Evolutionary conservation across 2,113 vertebrate species (phyloP).

Genomic region (Carlito syrichta): DNA sequence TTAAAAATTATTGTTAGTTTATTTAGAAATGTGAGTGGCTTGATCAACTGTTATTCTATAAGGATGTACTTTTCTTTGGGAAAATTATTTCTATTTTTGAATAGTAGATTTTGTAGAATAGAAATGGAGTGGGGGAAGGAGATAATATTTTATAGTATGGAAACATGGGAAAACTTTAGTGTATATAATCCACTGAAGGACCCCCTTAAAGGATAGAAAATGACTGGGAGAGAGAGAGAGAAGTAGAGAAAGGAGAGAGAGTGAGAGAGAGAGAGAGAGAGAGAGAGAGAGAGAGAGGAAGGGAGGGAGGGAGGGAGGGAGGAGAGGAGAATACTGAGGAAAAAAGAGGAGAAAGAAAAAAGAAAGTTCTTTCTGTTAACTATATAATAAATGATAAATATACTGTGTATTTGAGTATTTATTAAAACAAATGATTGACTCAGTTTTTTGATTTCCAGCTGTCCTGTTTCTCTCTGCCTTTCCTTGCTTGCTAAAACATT

Average conservation of each 20-base stretch:
- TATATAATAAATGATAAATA: background rate
- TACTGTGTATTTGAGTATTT: background rate
- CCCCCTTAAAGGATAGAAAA: background rate
- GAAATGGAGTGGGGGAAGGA: background rate
- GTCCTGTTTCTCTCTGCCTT: background rate
- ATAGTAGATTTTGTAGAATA: background rate
- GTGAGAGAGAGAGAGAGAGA: background rate
- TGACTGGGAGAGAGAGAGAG: background rate
- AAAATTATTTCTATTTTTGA: slow-evolving; percentile 47
- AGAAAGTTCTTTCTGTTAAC: background rate
- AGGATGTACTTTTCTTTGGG: slow-evolving; percentile 4
- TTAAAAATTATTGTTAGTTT: background rate
- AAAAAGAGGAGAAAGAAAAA: background rate
- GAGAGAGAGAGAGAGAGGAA: too few species aligned
- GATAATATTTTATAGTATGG: background rate
- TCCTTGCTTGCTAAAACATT: background rate
- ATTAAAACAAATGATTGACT: slow-evolving; percentile 1
- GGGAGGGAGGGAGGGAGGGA: background rate
- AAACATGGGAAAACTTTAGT: slow-evolving; percentile 5
- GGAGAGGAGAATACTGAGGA: background rate
- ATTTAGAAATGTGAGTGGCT: slow-evolving; percentile 30
- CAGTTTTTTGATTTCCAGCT: background rate
- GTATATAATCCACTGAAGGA: background rate
- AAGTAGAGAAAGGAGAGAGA: too few species aligned
- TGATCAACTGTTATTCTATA: background rate